Evolutionary conservation across 2,797 vertebrate genomes (phyloP), one percentile per base, ranked within the genome.

Genomic region (Martes flavigula): DNA sequence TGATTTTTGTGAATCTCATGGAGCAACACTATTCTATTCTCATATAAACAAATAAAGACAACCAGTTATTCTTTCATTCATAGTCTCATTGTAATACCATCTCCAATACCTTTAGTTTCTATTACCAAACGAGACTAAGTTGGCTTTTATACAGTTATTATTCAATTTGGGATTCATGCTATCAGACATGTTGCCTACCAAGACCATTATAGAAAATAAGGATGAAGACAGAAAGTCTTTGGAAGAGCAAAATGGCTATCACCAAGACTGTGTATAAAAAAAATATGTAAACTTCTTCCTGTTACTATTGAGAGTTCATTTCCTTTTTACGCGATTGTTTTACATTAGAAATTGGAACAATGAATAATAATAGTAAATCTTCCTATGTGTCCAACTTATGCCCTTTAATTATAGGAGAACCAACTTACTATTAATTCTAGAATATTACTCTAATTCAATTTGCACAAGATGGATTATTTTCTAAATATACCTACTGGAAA

Each of bases 71-170:
- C 70, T 56, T 87, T 73, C 40, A 82, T 85, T 86, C 9, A 84
- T 40, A 75, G 12, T 78, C 23, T 94, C 79, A 93, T 35, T 87
- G 62, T 79, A 75, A 75, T 83, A 75, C 23, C 7, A 79, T 43
- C 46, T 87, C 23, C 20, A 96, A 54, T 46, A 70, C 1, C 64
- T 90, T 86, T 46, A 54, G 89, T 89, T 91, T 88, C 94, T 25
- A 90, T 92, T 68, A 35, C 10, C 56, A 68, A 87, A 91, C 18
- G 58, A 92, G 82, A 86, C 2, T 83, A 66, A 91, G 83, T 25
- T 94, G n/a, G 7, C 7, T 84, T 95, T 94, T 91, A n/a, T 48
- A 73, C 87, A 78, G 56, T 75, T 95, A 87, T 64, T 95, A 56
- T 1, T 86, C 21, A 92, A 13, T 40, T 83, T 94, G 32, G 0